Conservation (phyloP, 2,113 vertebrate species). For the Turdus rufiventris region DNA sequence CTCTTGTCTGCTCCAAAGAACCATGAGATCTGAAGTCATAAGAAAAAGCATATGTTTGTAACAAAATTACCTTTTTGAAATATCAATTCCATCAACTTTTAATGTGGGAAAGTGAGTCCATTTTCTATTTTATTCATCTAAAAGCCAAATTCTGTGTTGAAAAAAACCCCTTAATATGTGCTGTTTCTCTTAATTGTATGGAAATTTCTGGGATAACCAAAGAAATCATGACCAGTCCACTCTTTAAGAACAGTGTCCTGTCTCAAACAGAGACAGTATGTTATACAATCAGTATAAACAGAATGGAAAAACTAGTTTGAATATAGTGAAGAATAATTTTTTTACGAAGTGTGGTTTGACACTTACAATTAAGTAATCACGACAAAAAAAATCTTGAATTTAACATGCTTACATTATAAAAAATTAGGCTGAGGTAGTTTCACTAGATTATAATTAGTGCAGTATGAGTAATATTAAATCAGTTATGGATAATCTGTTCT, state of each 20-base stretch:
- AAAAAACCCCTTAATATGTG: accelerated
- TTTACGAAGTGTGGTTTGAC: neutral
- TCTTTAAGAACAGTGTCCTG: neutral
- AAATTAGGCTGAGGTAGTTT: neutral
- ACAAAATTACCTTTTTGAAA: neutral
- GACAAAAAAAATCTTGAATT: neutral
- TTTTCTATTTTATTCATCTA: neutral
- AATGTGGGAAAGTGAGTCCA: neutral
- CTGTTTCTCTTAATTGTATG: neutral
- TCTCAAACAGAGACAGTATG: neutral
- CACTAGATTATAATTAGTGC: neutral
- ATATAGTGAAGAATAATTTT: neutral
- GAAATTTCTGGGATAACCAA: neutral
- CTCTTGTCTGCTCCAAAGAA: neutral
- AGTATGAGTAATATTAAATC: neutral
- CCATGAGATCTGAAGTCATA: neutral
- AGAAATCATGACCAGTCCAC: neutral
- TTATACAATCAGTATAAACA: neutral
- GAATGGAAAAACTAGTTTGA: neutral
- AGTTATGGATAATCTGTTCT: neutral
- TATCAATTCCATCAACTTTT: neutral
- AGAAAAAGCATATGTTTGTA: neutral
- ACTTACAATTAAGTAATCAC: neutral
- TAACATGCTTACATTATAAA: neutral
- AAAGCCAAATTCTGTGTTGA: neutral